Conservation (phyloP, 2,113 vertebrate species). For the Pangasianodon hypophthalmus region DNA sequence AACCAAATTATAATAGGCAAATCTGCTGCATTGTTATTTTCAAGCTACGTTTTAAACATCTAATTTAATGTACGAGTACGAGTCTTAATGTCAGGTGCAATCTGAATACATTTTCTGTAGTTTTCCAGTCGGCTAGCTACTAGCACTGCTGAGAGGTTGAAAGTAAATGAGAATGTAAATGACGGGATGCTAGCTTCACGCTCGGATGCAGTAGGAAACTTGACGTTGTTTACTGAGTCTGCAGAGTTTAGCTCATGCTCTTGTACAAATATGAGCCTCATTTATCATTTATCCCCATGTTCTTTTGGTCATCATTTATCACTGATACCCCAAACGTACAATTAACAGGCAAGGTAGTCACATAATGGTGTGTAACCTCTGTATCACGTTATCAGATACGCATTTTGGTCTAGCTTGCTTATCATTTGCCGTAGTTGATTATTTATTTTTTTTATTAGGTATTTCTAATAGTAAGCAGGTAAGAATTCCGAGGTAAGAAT, state of each 20-base stretch:
- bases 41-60: background rate
- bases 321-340: background rate
- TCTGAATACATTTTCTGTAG: background rate
- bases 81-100: background rate
- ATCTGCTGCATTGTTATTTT: background rate
- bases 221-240: background rate
- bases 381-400: background rate
- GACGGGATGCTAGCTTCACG: background rate
- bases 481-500: background rate
- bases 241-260: background rate
- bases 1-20: background rate
- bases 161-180: conserved; percentile 11
- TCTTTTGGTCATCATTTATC: background rate
- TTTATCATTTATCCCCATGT: background rate
- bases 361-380: background rate
- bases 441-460: background rate
- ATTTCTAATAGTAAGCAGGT: background rate
- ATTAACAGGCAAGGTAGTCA: background rate
- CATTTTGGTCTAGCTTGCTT: background rate
- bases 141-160: background rate
- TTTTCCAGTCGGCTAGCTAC: background rate
- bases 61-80: background rate
- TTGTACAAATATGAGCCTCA: conserved; percentile 1
- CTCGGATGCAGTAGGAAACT: conserved; percentile 5
- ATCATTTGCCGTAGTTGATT: background rate